These are phyloP conservation scores for Drosophila kuntzei DNA, from an alignment of 2,888 invertebrate species.

Conservation along the genomic window DNA sequence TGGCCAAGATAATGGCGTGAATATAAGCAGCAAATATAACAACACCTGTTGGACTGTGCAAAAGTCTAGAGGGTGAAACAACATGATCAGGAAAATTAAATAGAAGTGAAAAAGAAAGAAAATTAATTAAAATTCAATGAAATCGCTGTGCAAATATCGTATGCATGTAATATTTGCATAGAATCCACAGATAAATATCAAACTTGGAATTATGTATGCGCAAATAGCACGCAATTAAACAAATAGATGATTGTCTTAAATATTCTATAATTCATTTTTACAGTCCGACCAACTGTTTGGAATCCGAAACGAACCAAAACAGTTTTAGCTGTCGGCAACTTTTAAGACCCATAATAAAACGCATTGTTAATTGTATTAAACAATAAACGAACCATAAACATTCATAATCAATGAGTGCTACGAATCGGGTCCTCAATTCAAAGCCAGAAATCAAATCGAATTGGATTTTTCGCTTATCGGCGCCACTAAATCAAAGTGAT, in stretches of 20 bases:
- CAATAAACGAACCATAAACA: conserved; percentile 60
- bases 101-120: conserved; percentile 12
- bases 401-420: conserved; percentile 57
- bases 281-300: conserved; percentile 31
- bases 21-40: conserved; percentile 29
- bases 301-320: conserved; percentile 19
- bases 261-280: conserved; percentile 35
- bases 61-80: conserved; percentile 27
- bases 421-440: conserved; percentile 36
- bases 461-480: conserved; percentile 40
- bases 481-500: conserved; percentile 54
- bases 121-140: conserved; percentile 67
- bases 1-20: conserved; percentile 61
- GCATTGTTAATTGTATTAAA: conserved; percentile 62
- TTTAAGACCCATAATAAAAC: conserved; percentile 48
- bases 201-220: conserved; percentile 33
- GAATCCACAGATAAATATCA: conserved; percentile 40
- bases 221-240: conserved; percentile 32
- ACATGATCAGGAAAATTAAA: conserved; percentile 4
- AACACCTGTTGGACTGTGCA: conserved; percentile 30
- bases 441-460: conserved; percentile 58
- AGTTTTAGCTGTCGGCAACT: conserved; percentile 26
- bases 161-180: conserved; percentile 44
- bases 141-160: conserved; percentile 62
- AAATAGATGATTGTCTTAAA: conserved; percentile 27